Percentiles rank a stretch among this genome's conserved stretches.
These are phyloP conservation scores for Polietes domitor DNA, from an alignment of 2,888 invertebrate genomes.

Conservation along the genomic window DNA sequence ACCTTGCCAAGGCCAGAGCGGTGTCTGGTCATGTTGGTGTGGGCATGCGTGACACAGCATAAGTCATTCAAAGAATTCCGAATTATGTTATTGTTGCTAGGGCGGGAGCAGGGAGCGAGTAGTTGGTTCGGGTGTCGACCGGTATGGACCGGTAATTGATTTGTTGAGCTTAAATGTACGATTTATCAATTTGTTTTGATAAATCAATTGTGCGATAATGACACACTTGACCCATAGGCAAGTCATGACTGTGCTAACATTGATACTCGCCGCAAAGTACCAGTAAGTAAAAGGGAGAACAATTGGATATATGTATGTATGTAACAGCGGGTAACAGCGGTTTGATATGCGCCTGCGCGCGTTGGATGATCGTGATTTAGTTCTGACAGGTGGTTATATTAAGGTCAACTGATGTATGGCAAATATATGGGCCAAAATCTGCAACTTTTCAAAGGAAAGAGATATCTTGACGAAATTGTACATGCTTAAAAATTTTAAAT, in stretches of 20 bases:
- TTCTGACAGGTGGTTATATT: no score
- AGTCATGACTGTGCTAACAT: conserved; percentile 3
- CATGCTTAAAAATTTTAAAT: no score
- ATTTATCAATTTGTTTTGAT: conserved; percentile 33
- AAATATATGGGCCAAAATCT: no score
- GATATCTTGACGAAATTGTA: no score
- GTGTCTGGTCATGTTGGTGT: not conserved
- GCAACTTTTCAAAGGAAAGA: no score
- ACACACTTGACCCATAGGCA: conserved; percentile 34
- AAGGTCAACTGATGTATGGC: no score
- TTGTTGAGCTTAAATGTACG: conserved; percentile 26
- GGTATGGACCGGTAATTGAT: conserved; percentile 31
- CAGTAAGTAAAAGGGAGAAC: not conserved
- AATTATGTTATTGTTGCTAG: not conserved
- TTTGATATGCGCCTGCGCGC: no score
- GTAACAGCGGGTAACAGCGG: no score
- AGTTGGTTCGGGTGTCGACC: not conserved
- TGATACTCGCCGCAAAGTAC: no score
- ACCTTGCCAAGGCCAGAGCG: not conserved
- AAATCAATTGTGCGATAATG: conserved; percentile 27
- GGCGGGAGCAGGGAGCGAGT: not conserved
- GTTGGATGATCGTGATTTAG: no score
- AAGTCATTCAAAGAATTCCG: not conserved
- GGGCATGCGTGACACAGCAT: not conserved
- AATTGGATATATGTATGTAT: no score